phyloP scores from a whole-genome alignment of 2,113 vertebrate species.

The Microtus ochrogaster region DNA sequence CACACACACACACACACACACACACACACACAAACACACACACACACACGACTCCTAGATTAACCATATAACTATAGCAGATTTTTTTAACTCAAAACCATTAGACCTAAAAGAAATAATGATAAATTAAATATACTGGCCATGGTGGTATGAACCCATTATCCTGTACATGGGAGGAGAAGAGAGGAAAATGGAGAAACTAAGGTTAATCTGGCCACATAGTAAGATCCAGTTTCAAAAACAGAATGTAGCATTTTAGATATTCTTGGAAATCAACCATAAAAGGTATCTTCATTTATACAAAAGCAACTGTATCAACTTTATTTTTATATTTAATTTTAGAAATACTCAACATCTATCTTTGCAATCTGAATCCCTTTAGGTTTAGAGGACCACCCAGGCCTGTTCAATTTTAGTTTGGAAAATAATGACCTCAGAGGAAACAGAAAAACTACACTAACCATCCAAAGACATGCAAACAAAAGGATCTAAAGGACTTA shows the following conservation, averaged over 20 bases:
- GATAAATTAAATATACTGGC: background rate
- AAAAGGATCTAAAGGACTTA: background rate
- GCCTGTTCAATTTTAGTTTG: background rate
- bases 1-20: background rate
- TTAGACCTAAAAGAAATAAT: background rate
- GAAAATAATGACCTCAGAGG: background rate
- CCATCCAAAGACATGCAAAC: conserved; percentile 8
- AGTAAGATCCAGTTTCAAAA: background rate
- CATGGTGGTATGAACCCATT: background rate
- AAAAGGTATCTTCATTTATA: background rate
- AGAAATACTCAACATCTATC: background rate
- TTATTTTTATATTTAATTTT: conserved; percentile 3
- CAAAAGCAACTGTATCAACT: background rate
- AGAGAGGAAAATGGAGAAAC: too few relatives aligned
- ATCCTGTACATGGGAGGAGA: too few relatives aligned
- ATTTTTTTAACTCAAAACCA: background rate
- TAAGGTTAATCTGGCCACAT: background rate
- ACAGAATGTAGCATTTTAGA: background rate
- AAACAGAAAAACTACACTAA: background rate
- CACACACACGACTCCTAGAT: background rate
- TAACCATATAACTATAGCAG: background rate
- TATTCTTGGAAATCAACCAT: background rate
- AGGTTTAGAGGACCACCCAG: background rate
- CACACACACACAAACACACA: background rate
- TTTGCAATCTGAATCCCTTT: background rate